Evolutionary conservation across 2,888 invertebrate genomes (phyloP).

Genomic region (Villa cingulata): DNA sequence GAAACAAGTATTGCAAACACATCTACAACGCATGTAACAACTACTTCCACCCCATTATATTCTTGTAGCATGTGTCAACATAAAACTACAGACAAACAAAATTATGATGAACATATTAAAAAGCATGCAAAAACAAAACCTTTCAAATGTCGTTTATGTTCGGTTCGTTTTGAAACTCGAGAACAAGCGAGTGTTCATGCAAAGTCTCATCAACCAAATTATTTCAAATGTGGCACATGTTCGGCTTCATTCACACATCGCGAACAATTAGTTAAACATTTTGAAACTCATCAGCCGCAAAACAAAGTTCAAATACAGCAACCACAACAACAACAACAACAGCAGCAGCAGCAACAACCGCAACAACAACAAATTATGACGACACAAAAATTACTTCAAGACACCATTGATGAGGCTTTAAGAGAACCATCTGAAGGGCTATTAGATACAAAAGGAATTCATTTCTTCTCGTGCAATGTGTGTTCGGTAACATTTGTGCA

Average conservation of each 20-base stretch:
- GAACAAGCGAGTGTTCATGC: conserved; percentile 36
- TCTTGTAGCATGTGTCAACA: conserved; percentile 35
- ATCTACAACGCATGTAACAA: not conserved
- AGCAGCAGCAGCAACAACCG: conserved; percentile 5
- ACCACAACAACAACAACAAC: conserved; percentile 15
- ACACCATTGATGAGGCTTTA: conserved; percentile 36
- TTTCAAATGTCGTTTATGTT: conserved; percentile 37
- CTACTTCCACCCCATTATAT: conserved; percentile 24
- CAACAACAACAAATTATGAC: conserved; percentile 15
- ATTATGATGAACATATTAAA: conserved; percentile 34
- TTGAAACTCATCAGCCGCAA: conserved; percentile 31
- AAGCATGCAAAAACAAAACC: conserved; percentile 36
- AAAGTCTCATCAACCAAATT: conserved; percentile 35
- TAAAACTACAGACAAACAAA: conserved; percentile 32
- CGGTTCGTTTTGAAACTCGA: conserved; percentile 34
- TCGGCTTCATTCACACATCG: conserved; percentile 33
- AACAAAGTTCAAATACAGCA: conserved; percentile 15
- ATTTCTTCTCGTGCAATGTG: conserved; percentile 36
- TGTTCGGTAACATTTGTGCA: conserved; percentile 38
- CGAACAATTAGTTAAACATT: conserved; percentile 34
- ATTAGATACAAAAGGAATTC: conserved; percentile 24
- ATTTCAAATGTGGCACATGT: conserved; percentile 35
- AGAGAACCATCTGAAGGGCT: conserved; percentile 28
- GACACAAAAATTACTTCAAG: conserved; percentile 35
- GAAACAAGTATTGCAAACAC: conserved; percentile 13